These are phyloP conservation scores for Calliphora vomitoria DNA, from an alignment of 2,888 invertebrate species.

Conservation along the genomic window DNA sequence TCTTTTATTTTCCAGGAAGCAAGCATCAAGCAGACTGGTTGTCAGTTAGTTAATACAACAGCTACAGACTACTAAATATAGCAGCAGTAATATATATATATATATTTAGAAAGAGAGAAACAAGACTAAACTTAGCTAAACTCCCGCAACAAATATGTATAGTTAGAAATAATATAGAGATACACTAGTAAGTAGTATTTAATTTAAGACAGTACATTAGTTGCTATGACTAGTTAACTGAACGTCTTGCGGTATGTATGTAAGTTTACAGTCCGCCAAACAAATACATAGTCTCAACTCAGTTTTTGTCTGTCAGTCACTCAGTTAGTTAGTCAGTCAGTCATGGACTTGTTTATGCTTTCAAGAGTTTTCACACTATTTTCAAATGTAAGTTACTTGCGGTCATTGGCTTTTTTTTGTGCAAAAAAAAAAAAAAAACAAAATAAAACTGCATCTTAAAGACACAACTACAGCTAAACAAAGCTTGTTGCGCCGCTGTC, in stretches of 20 bases:
- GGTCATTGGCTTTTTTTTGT: slow-evolving; percentile 83
- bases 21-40: slow-evolving; percentile 79
- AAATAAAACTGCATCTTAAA: slow-evolving; percentile 65
- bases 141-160: slow-evolving; percentile 15
- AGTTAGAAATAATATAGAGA: background rate
- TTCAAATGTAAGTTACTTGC: slow-evolving; percentile 85
- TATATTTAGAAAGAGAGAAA: background rate
- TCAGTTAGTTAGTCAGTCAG: slow-evolving; percentile 54
- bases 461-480: slow-evolving; percentile 38
- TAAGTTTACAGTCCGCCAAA: background rate
- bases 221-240: slow-evolving; percentile 61
- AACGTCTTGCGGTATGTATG: background rate
- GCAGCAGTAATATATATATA: background rate
- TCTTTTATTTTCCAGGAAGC: slow-evolving; percentile 82
- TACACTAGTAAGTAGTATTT: background rate
- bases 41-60: slow-evolving; percentile 48
- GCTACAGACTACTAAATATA: background rate
- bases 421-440: slow-evolving; percentile 19
- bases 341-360: slow-evolving; percentile 68
- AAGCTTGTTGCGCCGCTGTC: slow-evolving; percentile 66
- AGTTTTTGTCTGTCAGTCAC: slow-evolving; percentile 40
- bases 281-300: slow-evolving; percentile 1
- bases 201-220: too few species aligned
- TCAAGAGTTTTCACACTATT: slow-evolving; percentile 80
- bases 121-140: background rate